Evolutionary conservation across 2,888 invertebrate genomes (phyloP).

Genomic region (Drosophila atripex): DNA sequence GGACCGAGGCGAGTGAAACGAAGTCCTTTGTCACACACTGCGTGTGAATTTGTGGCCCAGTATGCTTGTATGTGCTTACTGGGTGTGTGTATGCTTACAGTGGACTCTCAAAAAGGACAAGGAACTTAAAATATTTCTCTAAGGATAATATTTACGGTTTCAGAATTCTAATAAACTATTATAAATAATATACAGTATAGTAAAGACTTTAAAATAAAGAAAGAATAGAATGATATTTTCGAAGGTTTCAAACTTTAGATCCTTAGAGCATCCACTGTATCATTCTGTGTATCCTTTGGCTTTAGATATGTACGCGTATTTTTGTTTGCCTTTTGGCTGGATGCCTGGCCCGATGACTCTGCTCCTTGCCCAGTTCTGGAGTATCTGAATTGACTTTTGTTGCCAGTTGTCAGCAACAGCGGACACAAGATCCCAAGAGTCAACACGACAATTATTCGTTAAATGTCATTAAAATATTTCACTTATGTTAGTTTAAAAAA

Average conservation of each 20-base stretch:
- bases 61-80: constrained; percentile 14
- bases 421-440: constrained; percentile 68
- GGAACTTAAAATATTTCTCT: background rate
- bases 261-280: constrained; percentile 12
- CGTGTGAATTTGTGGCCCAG: constrained; percentile 70
- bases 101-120: background rate
- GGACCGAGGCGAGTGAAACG: background rate
- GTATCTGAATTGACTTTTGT: constrained; percentile 75
- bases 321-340: constrained; percentile 64
- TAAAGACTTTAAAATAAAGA: too few species aligned
- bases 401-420: constrained; percentile 67
- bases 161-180: too few species aligned
- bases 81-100: constrained; percentile 1
- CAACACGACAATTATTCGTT: constrained; percentile 56
- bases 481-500: constrained; percentile 11
- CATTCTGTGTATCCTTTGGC: constrained; percentile 50
- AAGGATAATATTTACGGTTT: too few species aligned
- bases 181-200: too few species aligned
- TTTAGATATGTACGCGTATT: constrained; percentile 45
- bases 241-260: background rate
- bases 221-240: background rate
- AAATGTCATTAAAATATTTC: constrained; percentile 54
- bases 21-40: constrained; percentile 73
- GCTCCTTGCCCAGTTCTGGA: constrained; percentile 12
- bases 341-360: constrained; percentile 42